These are phyloP conservation scores for Rutilus rutilus DNA, from an alignment of 2,113 vertebrate species.

Conservation along the genomic window DNA sequence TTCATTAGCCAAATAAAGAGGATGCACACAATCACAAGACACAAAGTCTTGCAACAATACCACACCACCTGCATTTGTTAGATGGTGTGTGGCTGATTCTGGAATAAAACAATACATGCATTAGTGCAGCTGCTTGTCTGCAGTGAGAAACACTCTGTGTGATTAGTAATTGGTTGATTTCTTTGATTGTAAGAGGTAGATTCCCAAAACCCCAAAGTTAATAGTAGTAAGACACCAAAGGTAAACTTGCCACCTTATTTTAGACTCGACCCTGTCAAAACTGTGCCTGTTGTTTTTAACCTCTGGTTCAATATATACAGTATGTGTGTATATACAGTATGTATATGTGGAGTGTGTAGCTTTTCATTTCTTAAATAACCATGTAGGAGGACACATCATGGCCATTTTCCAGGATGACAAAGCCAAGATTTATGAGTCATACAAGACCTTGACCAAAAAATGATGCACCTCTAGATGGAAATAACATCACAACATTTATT, in stretches of 20 bases:
- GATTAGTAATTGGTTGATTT: background rate
- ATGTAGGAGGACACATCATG: too few relatives aligned
- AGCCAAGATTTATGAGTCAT: too few relatives aligned
- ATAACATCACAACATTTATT: too few relatives aligned
- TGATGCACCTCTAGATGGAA: too few relatives aligned
- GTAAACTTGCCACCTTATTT: background rate
- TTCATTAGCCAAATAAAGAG: slow-evolving; percentile 41
- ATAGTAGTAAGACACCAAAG: background rate
- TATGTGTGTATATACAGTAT: too few relatives aligned
- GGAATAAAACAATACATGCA: slow-evolving; percentile 16
- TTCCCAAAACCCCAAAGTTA: slow-evolving; percentile 1
- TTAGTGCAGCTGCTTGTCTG: slow-evolving; percentile 35
- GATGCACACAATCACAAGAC: slow-evolving; percentile 14
- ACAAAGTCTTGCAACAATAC: slow-evolving; percentile 13
- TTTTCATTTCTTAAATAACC: too few relatives aligned
- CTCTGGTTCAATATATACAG: too few relatives aligned
- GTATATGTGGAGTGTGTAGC: too few relatives aligned
- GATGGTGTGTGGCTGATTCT: slow-evolving; percentile 32
- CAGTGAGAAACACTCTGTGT: slow-evolving; percentile 45
- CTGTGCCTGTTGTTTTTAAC: background rate
- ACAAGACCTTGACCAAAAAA: too few relatives aligned
- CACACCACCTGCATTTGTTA: slow-evolving; percentile 52
- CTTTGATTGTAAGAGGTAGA: background rate
- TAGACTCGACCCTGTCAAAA: slow-evolving; percentile 25
- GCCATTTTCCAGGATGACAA: too few relatives aligned